Base-by-base conservation (phyloP, 2,797 vertebrate genomes). In the Botia kubotai region DNA sequence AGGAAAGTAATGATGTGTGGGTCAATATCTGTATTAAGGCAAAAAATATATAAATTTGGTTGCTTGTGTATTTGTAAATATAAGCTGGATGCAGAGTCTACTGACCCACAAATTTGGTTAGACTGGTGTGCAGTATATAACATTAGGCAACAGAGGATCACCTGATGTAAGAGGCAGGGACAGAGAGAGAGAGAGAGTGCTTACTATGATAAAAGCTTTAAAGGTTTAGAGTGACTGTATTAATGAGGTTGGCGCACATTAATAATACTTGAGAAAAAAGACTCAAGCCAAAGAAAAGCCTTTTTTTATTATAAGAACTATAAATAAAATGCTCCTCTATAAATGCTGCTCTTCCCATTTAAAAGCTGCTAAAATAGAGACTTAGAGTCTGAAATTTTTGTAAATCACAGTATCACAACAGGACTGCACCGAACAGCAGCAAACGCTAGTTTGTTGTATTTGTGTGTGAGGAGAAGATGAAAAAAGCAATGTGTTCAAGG, bases 401-500 rank as follows among this genome's bases (percentile, higher is more conserved):
- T 39, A 16, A 29, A 57, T 69, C 65, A 57, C 14, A 69, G 11
- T 69, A 46, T 77, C 52, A 58, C 39, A 68, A 57, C 75, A 48
- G 43, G 43, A 14, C 11, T 81, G 75, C 78, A 83, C 52, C 52
- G 12, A 11, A 26, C 70, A 60, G 74, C 78, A 78, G 78, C 70
- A 66, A 81, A 53, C 66, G 63, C 70, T 50, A 13, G 52, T 46
- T 29, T 43, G 63, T 66, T 23, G 21, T 23, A 33, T 53, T 66
- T 79, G 71, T 71, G 65, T 67, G 75, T 23, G 14, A 11, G 36
- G 21, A 74, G 11, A 26, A 67, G 72, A 60, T 29, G 58, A 39
- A 67, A 75, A 68, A 75, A 77, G 53, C 17, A 11, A 14, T 57
- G 29, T 62, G 77, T 52, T 69, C 11, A 29, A 75, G 87, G 85